Evolutionary conservation across 2,113 vertebrate genomes (phyloP).

Genomic region (human (Homo sapiens)): DNA sequence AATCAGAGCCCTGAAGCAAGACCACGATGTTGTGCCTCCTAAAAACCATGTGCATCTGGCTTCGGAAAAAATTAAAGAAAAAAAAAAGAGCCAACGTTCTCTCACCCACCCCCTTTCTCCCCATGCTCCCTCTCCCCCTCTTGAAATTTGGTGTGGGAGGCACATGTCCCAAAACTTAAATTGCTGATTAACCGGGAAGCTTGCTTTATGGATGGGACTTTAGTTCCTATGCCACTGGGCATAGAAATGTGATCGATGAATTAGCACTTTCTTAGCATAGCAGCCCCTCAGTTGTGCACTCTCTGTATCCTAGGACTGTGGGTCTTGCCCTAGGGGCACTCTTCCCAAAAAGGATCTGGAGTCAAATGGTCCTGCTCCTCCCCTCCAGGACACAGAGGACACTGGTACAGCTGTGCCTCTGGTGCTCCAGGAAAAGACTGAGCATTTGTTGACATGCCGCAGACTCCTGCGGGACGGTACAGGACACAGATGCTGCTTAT

Average conservation of each 20-base stretch:
- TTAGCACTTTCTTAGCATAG: not conserved
- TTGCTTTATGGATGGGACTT: not conserved
- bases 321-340: not conserved
- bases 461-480: not conserved
- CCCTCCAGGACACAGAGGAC: not conserved
- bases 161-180: not conserved
- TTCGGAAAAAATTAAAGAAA: slow-evolving; percentile 5
- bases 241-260: not conserved
- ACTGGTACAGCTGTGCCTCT: not conserved
- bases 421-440: slow-evolving; percentile 46
- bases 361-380: not conserved
- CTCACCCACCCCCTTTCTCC: not conserved
- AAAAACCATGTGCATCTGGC: not conserved
- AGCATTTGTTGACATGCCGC: not conserved
- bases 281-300: not conserved
- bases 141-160: slow-evolving; percentile 17
- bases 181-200: not conserved
- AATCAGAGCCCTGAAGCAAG: slow-evolving; percentile 24
- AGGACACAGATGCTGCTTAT: slow-evolving; percentile 48
- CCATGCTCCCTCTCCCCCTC: not conserved
- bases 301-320: not conserved
- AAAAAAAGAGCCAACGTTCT: not conserved
- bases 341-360: not conserved
- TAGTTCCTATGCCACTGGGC: not conserved
- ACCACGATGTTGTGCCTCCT: not conserved